Evolutionary conservation across 2,113 vertebrate genomes (phyloP), one percentile per base, ranked within the genome.

Genomic region (Thomomys bottae): DNA sequence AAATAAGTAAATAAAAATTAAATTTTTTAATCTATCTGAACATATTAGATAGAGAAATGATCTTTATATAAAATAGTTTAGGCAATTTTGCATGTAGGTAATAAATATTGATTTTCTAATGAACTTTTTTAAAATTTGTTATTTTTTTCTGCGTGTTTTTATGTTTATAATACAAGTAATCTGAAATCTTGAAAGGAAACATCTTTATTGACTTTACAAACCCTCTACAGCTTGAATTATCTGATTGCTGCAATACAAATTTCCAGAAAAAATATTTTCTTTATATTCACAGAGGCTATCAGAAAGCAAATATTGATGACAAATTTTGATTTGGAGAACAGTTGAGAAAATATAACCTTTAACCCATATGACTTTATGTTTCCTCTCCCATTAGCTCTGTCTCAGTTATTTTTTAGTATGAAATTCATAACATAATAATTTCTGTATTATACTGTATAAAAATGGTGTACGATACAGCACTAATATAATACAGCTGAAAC

Each of bases 341-440:
- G 8, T 88, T 92, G 71, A 82, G 70, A 85, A 88, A 11, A 18
- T 20, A 3, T 8, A 57, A 26, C 30, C 2, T 63, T 89, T 18
- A 81, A 72, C 87, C 3, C 49, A 68, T 88, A 85, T 82, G 23
- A 5, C 36, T 84, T 90, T 78, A 76, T 11, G 38, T 15, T 28
- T 88, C n/a, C 34, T 73, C 92, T 93, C 21, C 94, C 73, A 72
- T 42, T 10, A 30, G 15, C 49, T 17, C 14, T 89, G 95, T 87
- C 54, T 70, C 68, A 93, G 14, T 93, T 89, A 80, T 36, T 94
- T 93, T 34, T 95, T 83, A 86, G 45, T 14, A n/a, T 80, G 17
- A 92, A 92, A 92, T 26, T 15, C 63, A 96, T 97, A 88, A 92
- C 85, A 94, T 92, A 96, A 89, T 91, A 45, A 91, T 11, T 94